phyloP scores from a whole-genome alignment of 2,888 invertebrate genomes.

The Nudaria mundana region DNA sequence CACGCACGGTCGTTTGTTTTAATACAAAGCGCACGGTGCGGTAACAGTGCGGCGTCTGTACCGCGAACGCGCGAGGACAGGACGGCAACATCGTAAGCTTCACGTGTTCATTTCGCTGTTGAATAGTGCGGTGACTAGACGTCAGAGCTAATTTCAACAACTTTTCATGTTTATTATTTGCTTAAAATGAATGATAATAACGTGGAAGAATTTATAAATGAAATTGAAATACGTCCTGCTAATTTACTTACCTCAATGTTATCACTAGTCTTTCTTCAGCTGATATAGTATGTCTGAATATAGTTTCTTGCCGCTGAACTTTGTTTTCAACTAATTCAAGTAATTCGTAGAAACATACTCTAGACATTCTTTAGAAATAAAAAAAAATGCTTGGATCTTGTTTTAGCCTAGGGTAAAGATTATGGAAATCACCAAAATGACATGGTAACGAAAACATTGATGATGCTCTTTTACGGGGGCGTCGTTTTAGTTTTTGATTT shows the following conservation, averaged over 20 bases:
- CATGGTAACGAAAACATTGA: conserved; percentile 9
- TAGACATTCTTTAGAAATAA: conserved; percentile 6
- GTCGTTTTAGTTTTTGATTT: conserved; percentile 4
- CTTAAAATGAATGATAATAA: conserved; percentile 3
- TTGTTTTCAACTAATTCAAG: conserved; percentile 9
- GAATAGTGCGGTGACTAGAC: background rate
- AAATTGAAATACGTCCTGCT: conserved; percentile 9
- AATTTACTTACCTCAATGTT: background rate
- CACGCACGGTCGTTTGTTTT: background rate
- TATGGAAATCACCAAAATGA: conserved; percentile 13
- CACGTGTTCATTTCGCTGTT: background rate
- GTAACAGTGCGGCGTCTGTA: no score
- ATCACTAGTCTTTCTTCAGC: background rate
- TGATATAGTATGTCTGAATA: background rate
- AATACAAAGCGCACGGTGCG: background rate
- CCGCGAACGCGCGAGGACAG: no score
- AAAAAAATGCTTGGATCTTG: conserved; percentile 8
- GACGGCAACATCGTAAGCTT: no score
- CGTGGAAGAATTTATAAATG: conserved; percentile 12
- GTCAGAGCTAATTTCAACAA: background rate
- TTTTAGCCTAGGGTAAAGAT: conserved; percentile 17
- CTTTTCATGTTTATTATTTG: background rate
- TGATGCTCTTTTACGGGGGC: conserved; percentile 6
- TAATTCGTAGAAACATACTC: conserved; percentile 12
- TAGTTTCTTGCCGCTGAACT: conserved; percentile 10